Percentiles rank a stretch among this genome's conserved stretches.
Conservation (phyloP, 53 echinoderm and acorn worm species). For the Zoroaster sp. region DNA sequence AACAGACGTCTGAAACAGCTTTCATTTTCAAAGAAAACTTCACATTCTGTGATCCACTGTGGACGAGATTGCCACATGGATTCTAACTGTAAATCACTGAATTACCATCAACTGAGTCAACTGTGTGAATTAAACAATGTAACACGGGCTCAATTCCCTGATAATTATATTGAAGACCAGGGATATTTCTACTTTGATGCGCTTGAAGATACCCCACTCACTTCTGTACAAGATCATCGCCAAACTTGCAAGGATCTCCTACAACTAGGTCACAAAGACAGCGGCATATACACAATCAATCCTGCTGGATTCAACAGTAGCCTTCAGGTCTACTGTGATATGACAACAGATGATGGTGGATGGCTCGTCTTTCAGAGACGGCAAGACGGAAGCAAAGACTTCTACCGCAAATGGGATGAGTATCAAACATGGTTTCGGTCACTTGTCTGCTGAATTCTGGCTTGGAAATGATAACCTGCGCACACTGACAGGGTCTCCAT, state of each 20-base stretch:
- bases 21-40: too few species aligned
- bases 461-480: constrained; percentile 3
- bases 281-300: neutral
- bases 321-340: constrained; percentile 13
- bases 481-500: neutral
- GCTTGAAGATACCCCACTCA: neutral
- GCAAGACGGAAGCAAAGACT: constrained; percentile 1
- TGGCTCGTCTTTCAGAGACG: constrained; percentile 2
- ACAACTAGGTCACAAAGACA: neutral
- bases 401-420: constrained; percentile 3
- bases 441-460: constrained; percentile 6
- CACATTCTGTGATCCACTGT: too few species aligned
- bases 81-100: too few species aligned
- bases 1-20: too few species aligned
- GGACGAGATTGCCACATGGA: too few species aligned
- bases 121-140: too few species aligned
- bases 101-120: too few species aligned
- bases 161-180: neutral
- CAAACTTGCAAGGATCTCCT: neutral
- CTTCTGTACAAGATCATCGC: neutral
- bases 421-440: neutral
- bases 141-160: too few species aligned
- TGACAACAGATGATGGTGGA: neutral
- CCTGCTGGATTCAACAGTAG: neutral
- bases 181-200: neutral